Conservation (phyloP, 1,140 invertebrate genomes). For the Leptinotarsa defecta region DNA sequence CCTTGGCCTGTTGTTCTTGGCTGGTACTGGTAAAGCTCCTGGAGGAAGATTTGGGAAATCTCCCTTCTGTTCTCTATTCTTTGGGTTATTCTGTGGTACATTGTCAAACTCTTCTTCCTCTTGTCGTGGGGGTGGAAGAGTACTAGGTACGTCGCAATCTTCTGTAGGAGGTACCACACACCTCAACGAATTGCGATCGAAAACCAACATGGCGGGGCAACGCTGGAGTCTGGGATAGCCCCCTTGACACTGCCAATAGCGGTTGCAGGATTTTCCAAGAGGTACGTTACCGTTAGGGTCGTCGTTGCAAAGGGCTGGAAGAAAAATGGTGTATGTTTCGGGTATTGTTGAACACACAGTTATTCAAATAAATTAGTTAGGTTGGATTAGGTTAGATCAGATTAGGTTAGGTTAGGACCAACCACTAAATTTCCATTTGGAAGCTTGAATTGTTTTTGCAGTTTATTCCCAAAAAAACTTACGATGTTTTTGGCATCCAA, state of each 20-base stretch:
- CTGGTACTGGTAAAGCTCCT: slow-evolving; percentile 52
- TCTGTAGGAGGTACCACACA: slow-evolving; percentile 88
- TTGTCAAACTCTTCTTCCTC: slow-evolving; percentile 49
- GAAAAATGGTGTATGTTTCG: not conserved
- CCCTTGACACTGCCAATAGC: slow-evolving; percentile 92
- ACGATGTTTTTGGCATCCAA: slow-evolving; percentile 93
- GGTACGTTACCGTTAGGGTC: slow-evolving; percentile 72
- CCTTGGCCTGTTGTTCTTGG: slow-evolving; percentile 49
- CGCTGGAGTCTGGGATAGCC: slow-evolving; percentile 88
- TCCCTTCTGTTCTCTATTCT: slow-evolving; percentile 35
- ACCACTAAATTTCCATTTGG: no score
- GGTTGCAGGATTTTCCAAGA: slow-evolving; percentile 87
- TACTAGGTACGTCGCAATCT: slow-evolving; percentile 82
- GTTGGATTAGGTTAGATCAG: no score
- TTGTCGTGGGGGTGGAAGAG: slow-evolving; percentile 66
- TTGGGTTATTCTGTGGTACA: slow-evolving; percentile 50
- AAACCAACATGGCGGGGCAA: slow-evolving; percentile 88
- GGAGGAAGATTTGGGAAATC: slow-evolving; percentile 51
- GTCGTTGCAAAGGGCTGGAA: slow-evolving; percentile 84
- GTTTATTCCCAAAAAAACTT: slow-evolving; percentile 72
- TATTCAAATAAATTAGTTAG: no score
- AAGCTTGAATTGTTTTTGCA: slow-evolving; percentile 80
- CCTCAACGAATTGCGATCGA: slow-evolving; percentile 78
- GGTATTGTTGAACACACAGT: not conserved
- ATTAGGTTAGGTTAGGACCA: no score